Evolutionary conservation across 2,797 vertebrate genomes (phyloP).

Genomic region (Hyperoplus immaculatus): DNA sequence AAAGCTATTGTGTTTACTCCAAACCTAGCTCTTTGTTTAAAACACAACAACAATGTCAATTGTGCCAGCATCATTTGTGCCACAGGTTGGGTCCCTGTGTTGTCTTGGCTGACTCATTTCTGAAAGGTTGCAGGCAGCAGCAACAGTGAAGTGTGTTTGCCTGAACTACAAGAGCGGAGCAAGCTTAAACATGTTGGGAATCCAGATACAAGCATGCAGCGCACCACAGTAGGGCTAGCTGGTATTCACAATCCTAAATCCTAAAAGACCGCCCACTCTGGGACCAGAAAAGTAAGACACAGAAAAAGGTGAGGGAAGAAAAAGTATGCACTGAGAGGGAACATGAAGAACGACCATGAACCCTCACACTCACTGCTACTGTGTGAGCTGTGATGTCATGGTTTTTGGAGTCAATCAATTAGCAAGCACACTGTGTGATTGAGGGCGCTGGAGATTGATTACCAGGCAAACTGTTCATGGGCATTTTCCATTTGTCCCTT

Average conservation of each 20-base stretch:
- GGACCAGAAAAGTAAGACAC: conserved; percentile 39
- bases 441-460: conserved; percentile 72
- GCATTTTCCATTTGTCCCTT: conserved; percentile 62
- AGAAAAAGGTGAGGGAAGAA: background rate
- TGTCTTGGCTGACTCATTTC: conserved; percentile 7
- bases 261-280: conserved; percentile 40
- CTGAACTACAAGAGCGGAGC: conserved; percentile 53
- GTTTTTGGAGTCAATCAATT: conserved; percentile 66
- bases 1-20: background rate
- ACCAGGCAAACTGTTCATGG: conserved; percentile 54
- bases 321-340: conserved; percentile 1
- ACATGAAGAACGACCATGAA: conserved; percentile 2
- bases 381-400: conserved; percentile 44
- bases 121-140: conserved; percentile 27
- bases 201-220: conserved; percentile 61
- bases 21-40: background rate
- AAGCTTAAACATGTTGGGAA: conserved; percentile 69
- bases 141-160: conserved; percentile 49
- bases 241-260: conserved; percentile 60
- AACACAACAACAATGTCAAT: conserved; percentile 2
- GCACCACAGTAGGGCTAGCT: conserved; percentile 52
- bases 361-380: conserved; percentile 17
- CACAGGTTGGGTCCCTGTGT: conserved; percentile 10
- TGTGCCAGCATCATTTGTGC: background rate
- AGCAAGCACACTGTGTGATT: conserved; percentile 54